Conservation (phyloP, 2,797 vertebrate genomes). For the Melanotaenia trifasciata region DNA sequence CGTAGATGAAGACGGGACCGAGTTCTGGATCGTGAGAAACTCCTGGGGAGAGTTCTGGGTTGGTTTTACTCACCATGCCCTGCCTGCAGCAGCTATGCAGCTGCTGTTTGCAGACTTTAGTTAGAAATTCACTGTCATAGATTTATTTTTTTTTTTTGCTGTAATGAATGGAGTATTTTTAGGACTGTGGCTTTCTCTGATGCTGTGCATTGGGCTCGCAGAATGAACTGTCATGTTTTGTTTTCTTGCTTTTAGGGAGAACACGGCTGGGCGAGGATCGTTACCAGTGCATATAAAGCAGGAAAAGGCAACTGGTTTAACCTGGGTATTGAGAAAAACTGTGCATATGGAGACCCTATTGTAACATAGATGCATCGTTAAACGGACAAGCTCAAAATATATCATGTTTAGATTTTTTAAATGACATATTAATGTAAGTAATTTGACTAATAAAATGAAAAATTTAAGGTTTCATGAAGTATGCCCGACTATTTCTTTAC, state of each 20-base stretch:
- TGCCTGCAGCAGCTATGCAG: neutral
- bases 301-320: constrained; percentile 91
- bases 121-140: neutral
- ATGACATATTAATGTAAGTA: neutral
- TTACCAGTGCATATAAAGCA: constrained; percentile 91
- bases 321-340: constrained; percentile 90
- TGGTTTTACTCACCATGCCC: constrained; percentile 37
- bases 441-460: neutral
- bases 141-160: neutral
- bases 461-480: neutral
- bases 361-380: constrained; percentile 63
- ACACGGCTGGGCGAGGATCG: constrained; percentile 92
- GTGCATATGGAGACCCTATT: constrained; percentile 89
- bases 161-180: neutral
- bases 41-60: constrained; percentile 99
- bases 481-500: neutral
- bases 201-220: neutral
- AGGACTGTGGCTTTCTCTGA: neutral
- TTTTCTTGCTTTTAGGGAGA: constrained; percentile 86
- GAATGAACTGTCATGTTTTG: neutral
- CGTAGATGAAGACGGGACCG: constrained; percentile 79
- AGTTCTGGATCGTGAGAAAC: constrained; percentile 97
- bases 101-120: neutral
- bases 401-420: neutral
- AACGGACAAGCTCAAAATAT: neutral